Evolutionary conservation across 2,888 invertebrate genomes (phyloP).

Genomic region (Cryptocephalus moraei): DNA sequence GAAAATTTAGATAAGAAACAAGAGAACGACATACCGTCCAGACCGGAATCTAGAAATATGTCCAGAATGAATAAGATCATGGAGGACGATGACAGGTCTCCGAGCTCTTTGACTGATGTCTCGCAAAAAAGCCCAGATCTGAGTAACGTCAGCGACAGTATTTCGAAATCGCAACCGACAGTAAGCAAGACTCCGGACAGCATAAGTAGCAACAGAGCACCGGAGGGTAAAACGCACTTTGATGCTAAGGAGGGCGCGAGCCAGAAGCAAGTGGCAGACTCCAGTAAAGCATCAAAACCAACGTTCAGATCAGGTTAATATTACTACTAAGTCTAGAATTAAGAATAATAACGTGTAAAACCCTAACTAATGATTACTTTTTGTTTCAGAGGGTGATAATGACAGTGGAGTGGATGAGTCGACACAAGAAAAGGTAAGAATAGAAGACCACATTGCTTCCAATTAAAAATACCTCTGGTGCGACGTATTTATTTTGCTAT

Average conservation of each 20-base stretch:
- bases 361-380: conserved; percentile 11
- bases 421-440: conserved; percentile 67
- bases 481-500: too few species aligned
- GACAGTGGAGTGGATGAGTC: conserved; percentile 76
- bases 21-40: conserved; percentile 20
- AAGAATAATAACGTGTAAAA: too few species aligned
- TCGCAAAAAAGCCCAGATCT: conserved; percentile 28
- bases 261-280: conserved; percentile 6
- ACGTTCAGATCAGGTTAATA: conserved; percentile 19
- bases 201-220: conserved; percentile 12
- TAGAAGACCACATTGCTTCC: not conserved
- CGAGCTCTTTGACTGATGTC: conserved; percentile 13
- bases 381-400: conserved; percentile 67
- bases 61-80: conserved; percentile 28
- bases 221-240: not conserved
- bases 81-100: conserved; percentile 22
- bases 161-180: conserved; percentile 31
- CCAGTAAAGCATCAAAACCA: conserved; percentile 15
- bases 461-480: too few species aligned
- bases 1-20: conserved; percentile 22
- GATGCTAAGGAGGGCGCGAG: conserved; percentile 5
- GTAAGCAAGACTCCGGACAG: conserved; percentile 29
- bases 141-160: conserved; percentile 12
- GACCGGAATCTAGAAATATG: conserved; percentile 27
- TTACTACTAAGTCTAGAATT: conserved; percentile 1